phyloP scores from a whole-genome alignment of 2,797 vertebrate genomes.

The Glossophaga mutica region DNA sequence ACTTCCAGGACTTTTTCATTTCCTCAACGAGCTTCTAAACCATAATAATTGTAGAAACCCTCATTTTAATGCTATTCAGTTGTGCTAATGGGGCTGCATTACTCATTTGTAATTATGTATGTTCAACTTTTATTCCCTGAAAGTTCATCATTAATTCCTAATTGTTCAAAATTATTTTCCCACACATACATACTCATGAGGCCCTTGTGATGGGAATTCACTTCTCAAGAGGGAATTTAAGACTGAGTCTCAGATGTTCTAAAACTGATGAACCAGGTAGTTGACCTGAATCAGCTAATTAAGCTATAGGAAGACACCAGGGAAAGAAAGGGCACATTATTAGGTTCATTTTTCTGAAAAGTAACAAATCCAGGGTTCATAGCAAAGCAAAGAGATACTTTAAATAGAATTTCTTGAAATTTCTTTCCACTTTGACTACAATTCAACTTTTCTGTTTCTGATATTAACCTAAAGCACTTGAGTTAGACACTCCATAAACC shows the following conservation, averaged over 20 bases:
- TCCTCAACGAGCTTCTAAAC: slow-evolving; percentile 13
- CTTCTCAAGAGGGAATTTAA: slow-evolving; percentile 71
- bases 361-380: slow-evolving; percentile 30
- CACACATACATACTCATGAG: slow-evolving; percentile 46
- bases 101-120: slow-evolving; percentile 44
- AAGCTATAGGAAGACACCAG: slow-evolving; percentile 55
- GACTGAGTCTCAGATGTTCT: slow-evolving; percentile 51
- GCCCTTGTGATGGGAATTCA: slow-evolving; percentile 58
- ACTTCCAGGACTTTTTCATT: not conserved
- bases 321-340: slow-evolving; percentile 40
- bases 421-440: not conserved
- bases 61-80: not conserved
- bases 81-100: slow-evolving; percentile 8
- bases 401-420: slow-evolving; percentile 48
- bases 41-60: not conserved
- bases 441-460: slow-evolving; percentile 24
- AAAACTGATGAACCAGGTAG: slow-evolving; percentile 70
- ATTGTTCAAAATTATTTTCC: slow-evolving; percentile 69
- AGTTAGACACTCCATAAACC: slow-evolving; percentile 44
- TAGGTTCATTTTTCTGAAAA: slow-evolving; percentile 60
- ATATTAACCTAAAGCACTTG: slow-evolving; percentile 46
- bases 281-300: slow-evolving; percentile 71
- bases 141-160: slow-evolving; percentile 73
- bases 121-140: slow-evolving; percentile 44
- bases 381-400: slow-evolving; percentile 20